These are phyloP conservation scores for Cepaea hortensis DNA, from an alignment of 2,888 invertebrate species.

Conservation along the genomic window DNA sequence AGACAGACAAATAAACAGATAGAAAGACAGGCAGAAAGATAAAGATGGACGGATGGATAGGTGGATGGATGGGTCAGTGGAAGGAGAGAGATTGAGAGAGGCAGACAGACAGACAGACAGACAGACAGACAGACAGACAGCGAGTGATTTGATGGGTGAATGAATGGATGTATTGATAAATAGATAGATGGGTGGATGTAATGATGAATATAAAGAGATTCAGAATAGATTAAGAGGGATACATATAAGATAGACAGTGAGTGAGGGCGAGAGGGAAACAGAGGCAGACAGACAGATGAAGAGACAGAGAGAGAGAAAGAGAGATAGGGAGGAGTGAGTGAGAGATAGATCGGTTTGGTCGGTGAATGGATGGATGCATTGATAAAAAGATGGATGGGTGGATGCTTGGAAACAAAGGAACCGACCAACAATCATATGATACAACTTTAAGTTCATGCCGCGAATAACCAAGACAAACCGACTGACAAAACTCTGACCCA, in stretches of 20 bases:
- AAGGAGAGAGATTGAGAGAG: no score
- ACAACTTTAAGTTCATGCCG: no score
- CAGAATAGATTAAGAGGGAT: background rate
- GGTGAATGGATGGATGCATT: background rate
- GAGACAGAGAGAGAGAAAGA: constrained; percentile 31
- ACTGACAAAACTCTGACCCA: no score
- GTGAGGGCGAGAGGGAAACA: constrained; percentile 29
- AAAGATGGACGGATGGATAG: no score
- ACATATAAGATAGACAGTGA: no score
- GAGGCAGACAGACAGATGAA: constrained; percentile 29
- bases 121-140: background rate
- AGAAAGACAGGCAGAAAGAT: no score
- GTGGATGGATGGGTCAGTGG: no score
- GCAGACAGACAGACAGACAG: no score
- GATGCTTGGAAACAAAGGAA: background rate
- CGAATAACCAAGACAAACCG: no score
- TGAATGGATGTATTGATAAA: no score
- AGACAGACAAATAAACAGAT: no score
- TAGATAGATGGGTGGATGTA: background rate
- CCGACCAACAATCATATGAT: no score
- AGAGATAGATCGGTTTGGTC: background rate
- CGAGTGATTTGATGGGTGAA: background rate
- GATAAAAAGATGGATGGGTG: background rate
- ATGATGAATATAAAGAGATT: background rate
- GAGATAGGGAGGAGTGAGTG: constrained; percentile 11